Base-by-base conservation (phyloP, 2,797 vertebrate species). In the Cyclura pinguis region DNA sequence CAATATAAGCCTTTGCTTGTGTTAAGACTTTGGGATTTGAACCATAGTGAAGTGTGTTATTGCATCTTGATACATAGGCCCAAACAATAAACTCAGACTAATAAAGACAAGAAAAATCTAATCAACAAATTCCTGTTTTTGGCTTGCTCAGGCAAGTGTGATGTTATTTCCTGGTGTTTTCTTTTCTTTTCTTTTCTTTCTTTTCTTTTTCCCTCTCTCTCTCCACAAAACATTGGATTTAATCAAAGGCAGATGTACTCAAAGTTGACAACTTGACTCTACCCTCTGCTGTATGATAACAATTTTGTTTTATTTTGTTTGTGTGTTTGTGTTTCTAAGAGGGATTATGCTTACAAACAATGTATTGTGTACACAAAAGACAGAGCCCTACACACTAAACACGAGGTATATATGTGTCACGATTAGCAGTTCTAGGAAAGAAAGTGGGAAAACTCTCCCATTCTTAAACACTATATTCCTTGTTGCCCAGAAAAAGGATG, bases 51-150 rank as follows among this genome's bases (percentile, higher is more conserved):
- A 85, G 80, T 22, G 1, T 78, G 50, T 69, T 78, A 84, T 84
- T 42, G 50, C 38, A 87, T 84, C 80, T 84, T 2, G 20, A 78
- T 87, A 67, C 62, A 87, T 20, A 78, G 80, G 32, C 62, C 47
- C 80, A 87, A 91, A 91, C 72, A 87, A 78, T 84, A 78, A 78
- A 55, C 47, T 69, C 80, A 55, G 77, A 42, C 59, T 87, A 78
- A 87, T 84, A 83, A 77, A 87, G 50, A 57, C 73, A 72, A 32
- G 47, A 81, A 87, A 76, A 59, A 81, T n/a, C 69, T 87, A 93
- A 91, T 72, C 85, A 86, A 47, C 62, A 89, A 89, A 90, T 38
- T 6, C 59, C n/a, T 84, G 82, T n/a, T 74, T 84, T 91, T 88
- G 20, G 59, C 88, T 84, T 94, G 64, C 18, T 84, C 35, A 78